Base-by-base conservation (phyloP, 2,888 invertebrate species). In the Sthenelais limicola region DNA sequence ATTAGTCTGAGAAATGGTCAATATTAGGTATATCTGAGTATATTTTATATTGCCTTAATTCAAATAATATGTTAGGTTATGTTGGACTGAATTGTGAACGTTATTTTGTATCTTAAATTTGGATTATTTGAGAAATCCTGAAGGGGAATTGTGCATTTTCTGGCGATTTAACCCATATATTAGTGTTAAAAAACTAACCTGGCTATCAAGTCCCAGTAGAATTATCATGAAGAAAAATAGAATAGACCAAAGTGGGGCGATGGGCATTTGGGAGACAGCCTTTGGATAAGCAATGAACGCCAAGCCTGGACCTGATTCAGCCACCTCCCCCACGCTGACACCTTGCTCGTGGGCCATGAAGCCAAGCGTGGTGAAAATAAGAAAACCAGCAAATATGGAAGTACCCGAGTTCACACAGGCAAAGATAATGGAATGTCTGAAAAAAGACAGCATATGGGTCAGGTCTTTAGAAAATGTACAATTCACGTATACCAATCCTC, bases 181-280 rank as follows among this genome's bases (percentile, higher is more conserved):
- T n/a, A n/a, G n/a, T n/a, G n/a, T n/a, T n/a, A 18, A 12, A 9
- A 43, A 21, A 21, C 69, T 3, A 75, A 89, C 89, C 89, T 91
- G 89, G 73, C 90, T 90, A 81, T 91, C 92, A 51, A 92, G 85
- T 5, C 92, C 92, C 72, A 92, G 89, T 69, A 92, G 88, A 58
- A 92, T 88, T 54, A 92, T 89, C 92, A 92, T 92, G 71, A 91
- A 87, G 86, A 92, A 92, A 86, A 92, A 92, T 4, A 91, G 84
- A 26, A 82, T 73, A 0, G 91, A 90, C 92, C 92, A 92, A 32
- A 92, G 83, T 0, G 91, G 89, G 18, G 92, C 89, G 73, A 90
- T 89, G 0, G 91, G 91, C 87, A 92, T 88, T 78, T 91, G 90
- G 0, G 91, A 87, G 66, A 90, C 88, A 4, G 90, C 90, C 77